Base-by-base conservation (phyloP, 2,797 vertebrate genomes). In the Eulemur rubriventer region DNA sequence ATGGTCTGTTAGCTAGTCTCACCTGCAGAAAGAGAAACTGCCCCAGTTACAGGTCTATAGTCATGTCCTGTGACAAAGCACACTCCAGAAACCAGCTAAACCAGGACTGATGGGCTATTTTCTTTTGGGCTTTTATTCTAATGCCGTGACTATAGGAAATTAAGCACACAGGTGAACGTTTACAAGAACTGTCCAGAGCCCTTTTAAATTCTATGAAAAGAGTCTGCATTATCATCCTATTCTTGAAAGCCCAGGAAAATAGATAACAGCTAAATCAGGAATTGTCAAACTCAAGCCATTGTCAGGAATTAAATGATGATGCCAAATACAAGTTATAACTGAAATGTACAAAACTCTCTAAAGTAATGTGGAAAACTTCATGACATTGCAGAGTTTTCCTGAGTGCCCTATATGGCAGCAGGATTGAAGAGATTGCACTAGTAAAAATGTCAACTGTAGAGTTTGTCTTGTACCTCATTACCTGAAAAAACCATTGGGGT, bases 211-310 rank as follows among this genome's bases (percentile, higher is more conserved):
- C 96, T 95, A 85, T 95, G 91, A 97, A 97, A 98, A 89, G 48
- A 96, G 18, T 61, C 81, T 85, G 67, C 80, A 97, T 97, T 97
- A 98, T 97, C 96, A 96, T 85, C 75, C 88, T 28, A 63, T 70
- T 97, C 87, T 97, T 97, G 96, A 98, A 97, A 97, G 50, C 73
- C 89, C 90, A 96, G 95, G 73, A 80, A 97, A 98, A 97, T 69
- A 98, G 97, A 97, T 97, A 98, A 97, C 91, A 98, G 96, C 93
- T 98, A 98, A 98, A 98, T 98, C 97, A 96, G 94, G 86, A 97
- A 98, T 38, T 97, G 97, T 98, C 97, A 97, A 95, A 94, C 30
- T 90, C 80, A 97, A 96, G 96, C 75, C 97, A 98, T 83, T 95
- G 96, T 97, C 94, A 95, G 94, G 83, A 98, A 98, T 98, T 98